phyloP scores from a whole-genome alignment of 2,888 invertebrate species.

The Alitta virens region DNA sequence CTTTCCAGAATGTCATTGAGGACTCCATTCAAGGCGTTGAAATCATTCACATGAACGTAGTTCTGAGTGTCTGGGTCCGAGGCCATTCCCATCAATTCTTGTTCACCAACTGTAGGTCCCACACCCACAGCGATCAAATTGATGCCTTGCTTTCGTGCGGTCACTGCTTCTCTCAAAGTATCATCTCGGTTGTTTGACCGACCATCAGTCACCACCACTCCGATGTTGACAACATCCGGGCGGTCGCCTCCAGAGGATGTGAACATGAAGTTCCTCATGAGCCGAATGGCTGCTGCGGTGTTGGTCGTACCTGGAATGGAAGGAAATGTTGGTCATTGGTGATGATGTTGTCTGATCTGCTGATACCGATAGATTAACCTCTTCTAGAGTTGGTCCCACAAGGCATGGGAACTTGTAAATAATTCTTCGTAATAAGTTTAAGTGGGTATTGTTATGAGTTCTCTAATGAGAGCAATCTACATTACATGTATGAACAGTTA shows the following conservation, averaged over 20 bases:
- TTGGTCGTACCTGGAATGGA: conserved; percentile 38
- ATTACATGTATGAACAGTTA: no score
- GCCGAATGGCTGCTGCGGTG: conserved; percentile 43
- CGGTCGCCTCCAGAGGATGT: conserved; percentile 41
- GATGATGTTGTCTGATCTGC: no score
- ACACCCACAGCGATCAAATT: conserved; percentile 12
- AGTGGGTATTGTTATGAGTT: no score
- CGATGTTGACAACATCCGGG: conserved; percentile 39
- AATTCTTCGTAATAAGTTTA: no score
- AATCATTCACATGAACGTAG: conserved; percentile 42
- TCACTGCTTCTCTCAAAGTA: conserved; percentile 20
- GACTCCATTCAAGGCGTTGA: conserved; percentile 37
- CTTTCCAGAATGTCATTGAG: conserved; percentile 39
- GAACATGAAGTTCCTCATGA: conserved; percentile 31
- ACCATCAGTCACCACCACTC: conserved; percentile 43
- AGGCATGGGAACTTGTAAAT: no score
- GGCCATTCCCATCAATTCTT: conserved; percentile 44
- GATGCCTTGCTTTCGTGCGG: not conserved
- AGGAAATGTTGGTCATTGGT: no score
- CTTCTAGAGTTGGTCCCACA: no score
- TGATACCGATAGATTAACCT: no score
- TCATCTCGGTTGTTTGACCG: conserved; percentile 20
- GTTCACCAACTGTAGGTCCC: conserved; percentile 26
- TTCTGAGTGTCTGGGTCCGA: conserved; percentile 43
- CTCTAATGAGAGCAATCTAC: no score